Evolutionary conservation across 1,140 invertebrate genomes (phyloP).

Genomic region (Rhizoglyphus robini): DNA sequence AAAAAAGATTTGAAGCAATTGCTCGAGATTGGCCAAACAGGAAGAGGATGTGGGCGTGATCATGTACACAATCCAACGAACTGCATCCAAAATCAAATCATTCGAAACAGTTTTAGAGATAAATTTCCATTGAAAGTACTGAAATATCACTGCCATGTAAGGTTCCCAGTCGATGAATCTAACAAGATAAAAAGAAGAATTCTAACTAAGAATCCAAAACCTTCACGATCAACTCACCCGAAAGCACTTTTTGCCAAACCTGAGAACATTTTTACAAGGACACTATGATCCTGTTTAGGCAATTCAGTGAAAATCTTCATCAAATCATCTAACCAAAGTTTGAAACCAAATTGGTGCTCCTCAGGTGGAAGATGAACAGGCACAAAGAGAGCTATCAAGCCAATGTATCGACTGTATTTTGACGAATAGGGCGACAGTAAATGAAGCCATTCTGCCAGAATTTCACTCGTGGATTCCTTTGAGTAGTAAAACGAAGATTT

Average conservation of each 20-base stretch:
- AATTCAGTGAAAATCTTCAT: slow-evolving; percentile 58
- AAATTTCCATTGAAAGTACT: not conserved
- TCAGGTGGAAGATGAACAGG: slow-evolving; percentile 51
- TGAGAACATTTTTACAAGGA: too few relatives aligned
- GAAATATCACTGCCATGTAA: slow-evolving; percentile 61
- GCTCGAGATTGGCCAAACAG: too few relatives aligned
- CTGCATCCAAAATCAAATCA: not conserved
- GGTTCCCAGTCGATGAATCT: slow-evolving; percentile 77
- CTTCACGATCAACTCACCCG: too few relatives aligned
- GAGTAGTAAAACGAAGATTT: slow-evolving; percentile 49
- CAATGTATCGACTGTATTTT: slow-evolving; percentile 47
- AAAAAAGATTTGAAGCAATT: not conserved
- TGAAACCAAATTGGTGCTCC: slow-evolving; percentile 47
- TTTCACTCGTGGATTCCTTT: slow-evolving; percentile 61
- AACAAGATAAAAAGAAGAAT: slow-evolving; percentile 37
- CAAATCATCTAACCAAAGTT: slow-evolving; percentile 71
- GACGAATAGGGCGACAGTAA: slow-evolving; percentile 55
- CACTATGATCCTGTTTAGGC: slow-evolving; percentile 55
- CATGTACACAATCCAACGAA: not conserved
- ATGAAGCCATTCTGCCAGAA: slow-evolving; percentile 67
- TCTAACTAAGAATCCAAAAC: too few relatives aligned
- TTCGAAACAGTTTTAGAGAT: not conserved
- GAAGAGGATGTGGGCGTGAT: not conserved
- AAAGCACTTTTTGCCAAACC: slow-evolving; percentile 53
- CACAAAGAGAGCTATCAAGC: slow-evolving; percentile 56